Evolutionary conservation across 2,797 vertebrate genomes (phyloP), one percentile per base, ranked within the genome.

Genomic region (Phataginus tricuspis): DNA sequence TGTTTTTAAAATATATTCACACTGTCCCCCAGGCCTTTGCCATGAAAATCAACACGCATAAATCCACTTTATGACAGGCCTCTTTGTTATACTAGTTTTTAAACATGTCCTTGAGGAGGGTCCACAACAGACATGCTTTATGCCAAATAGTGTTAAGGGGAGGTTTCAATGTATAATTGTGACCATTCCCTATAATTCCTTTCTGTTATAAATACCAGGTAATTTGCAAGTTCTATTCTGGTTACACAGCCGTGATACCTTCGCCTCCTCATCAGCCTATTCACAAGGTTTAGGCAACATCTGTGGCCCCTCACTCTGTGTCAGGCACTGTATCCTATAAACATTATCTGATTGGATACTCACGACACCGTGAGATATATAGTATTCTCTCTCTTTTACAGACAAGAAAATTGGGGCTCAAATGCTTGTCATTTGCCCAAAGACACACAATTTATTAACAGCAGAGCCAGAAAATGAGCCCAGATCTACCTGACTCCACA

Each of bases 1-100:
- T 83, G 69, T 90, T 86, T 96, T 72, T 59, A 66, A 94, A 84
- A 91, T 55, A 61, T 4, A 68, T 57, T 86, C 75, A 72, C 34
- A 39, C n/a, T 78, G 51, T 45, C 39, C 64, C 74, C 68, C 68
- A 72, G 72, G 72, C 6, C 57, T 93, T 88, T 91, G 66, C 69
- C 55, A 23, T 25, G 8, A 63, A 93, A 77, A 94, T 25, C 71
- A 39, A 84, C 16, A 1, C 25, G 27, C 29, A 59, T 59, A 74
- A 77, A 51, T 53, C 57, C 29, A 51, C 68, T 57, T 78, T 53
- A 69, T 34, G 69, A 66, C 51, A 90, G 42, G 57, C 2, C 16
- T 95, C 80, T 92, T 68, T 91, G 66, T 83, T 51, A 68, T 6
- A 72, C 25, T 19, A 51, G 66, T 42, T 84, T 59, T 63, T 23